These are phyloP conservation scores for Gallinago undulata DNA, from an alignment of 2,113 vertebrate species.

Conservation along the genomic window DNA sequence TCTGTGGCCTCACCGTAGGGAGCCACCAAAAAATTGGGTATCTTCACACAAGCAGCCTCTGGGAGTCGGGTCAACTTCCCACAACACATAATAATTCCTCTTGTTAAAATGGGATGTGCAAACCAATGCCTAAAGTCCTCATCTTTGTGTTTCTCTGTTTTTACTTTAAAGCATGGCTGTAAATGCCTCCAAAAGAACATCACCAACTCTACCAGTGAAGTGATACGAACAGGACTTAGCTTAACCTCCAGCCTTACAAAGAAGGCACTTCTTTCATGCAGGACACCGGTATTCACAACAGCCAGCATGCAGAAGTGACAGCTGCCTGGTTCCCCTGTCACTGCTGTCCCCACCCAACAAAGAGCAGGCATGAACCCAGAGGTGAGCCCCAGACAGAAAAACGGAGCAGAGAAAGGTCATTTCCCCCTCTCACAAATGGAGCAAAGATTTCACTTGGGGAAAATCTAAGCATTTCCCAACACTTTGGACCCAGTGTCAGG, in stretches of 20 bases:
- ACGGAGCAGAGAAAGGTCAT: not conserved
- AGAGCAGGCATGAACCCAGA: not conserved
- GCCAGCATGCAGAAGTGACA: not conserved
- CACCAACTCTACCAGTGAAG: not conserved
- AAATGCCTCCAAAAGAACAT: slow-evolving; percentile 36
- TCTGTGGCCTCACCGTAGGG: slow-evolving; percentile 12
- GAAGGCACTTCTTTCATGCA: not conserved
- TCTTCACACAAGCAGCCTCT: slow-evolving; percentile 48
- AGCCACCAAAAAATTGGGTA: slow-evolving; percentile 20
- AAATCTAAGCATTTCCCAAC: not conserved
- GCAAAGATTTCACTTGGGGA: not conserved
- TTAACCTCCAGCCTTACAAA: not conserved
- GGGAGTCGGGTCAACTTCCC: slow-evolving; percentile 49
- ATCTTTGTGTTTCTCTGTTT: not conserved
- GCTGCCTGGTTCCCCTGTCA: not conserved
- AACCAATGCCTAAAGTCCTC: slow-evolving; percentile 19
- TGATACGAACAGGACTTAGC: not conserved
- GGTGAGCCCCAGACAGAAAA: not conserved
- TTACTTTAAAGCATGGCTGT: slow-evolving; percentile 29
- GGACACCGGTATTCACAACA: not conserved
- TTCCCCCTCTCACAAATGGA: not conserved
- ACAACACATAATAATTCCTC: slow-evolving; percentile 52
- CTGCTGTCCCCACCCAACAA: not conserved
- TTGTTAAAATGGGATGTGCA: slow-evolving; percentile 1
- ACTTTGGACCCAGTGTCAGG: not conserved